Conservation (phyloP, 2,797 vertebrate species). For the Knipowitschia caucasica region DNA sequence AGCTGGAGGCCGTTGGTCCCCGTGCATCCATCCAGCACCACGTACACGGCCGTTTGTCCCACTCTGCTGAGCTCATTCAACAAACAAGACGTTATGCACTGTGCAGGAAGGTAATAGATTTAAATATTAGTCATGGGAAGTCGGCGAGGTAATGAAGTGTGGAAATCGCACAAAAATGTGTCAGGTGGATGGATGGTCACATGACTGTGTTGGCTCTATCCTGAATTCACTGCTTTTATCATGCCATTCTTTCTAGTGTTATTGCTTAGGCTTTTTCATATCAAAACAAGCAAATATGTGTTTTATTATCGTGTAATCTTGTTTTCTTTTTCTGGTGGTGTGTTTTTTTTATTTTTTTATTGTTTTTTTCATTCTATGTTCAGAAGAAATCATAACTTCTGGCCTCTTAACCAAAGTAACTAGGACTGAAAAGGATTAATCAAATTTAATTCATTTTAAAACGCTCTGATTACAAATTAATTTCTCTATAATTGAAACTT, state of each 20-base stretch:
- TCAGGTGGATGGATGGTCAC: constrained; percentile 30
- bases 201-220: constrained; percentile 1
- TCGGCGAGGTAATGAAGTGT: constrained; percentile 13
- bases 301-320: too few relatives aligned
- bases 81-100: neutral
- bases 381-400: too few relatives aligned
- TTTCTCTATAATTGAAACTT: too few relatives aligned
- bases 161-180: constrained; percentile 35
- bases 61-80: constrained; percentile 14
- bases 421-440: too few relatives aligned
- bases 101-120: constrained; percentile 31
- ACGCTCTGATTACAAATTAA: too few relatives aligned
- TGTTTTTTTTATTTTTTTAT: too few relatives aligned
- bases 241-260: neutral
- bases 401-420: too few relatives aligned
- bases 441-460: too few relatives aligned
- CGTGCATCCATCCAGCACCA: constrained; percentile 36
- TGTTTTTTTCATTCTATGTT: too few relatives aligned
- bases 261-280: too few relatives aligned
- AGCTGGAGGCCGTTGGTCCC: constrained; percentile 50
- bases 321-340: too few relatives aligned
- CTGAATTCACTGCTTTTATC: neutral
- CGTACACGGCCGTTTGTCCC: constrained; percentile 30
- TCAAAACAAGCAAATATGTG: too few relatives aligned
- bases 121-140: constrained; percentile 40